Percentiles rank a stretch among this genome's conserved stretches.
These are phyloP conservation scores for Sander vitreus DNA, from an alignment of 2,113 vertebrate species.

Conservation along the genomic window DNA sequence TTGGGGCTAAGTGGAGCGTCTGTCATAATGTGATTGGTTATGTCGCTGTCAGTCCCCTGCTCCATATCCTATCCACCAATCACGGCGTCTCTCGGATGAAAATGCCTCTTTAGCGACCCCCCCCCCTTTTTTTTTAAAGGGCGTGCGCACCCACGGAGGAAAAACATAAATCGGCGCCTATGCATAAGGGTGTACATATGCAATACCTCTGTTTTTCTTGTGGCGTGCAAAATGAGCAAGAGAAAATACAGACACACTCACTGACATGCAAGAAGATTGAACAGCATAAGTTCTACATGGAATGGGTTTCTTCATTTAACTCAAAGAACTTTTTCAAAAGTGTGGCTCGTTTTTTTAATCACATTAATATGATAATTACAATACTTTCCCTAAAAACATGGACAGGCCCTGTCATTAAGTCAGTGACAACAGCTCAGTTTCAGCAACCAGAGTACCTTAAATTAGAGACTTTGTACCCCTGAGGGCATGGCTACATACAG, in stretches of 20 bases:
- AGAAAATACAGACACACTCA: background rate
- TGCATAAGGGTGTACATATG: background rate
- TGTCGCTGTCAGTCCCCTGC: too few relatives aligned
- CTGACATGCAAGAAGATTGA: too few relatives aligned
- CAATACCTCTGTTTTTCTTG: background rate
- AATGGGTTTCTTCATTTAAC: too few relatives aligned
- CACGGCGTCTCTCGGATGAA: too few relatives aligned
- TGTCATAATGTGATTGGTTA: too few relatives aligned
- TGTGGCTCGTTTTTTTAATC: background rate
- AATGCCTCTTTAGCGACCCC: too few relatives aligned
- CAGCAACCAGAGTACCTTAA: background rate
- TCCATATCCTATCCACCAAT: too few relatives aligned
- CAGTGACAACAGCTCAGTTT: background rate
- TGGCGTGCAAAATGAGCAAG: background rate
- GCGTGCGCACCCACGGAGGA: too few relatives aligned
- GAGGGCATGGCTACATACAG: background rate
- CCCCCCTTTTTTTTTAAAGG: too few relatives aligned
- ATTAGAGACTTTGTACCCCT: background rate
- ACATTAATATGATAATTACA: background rate
- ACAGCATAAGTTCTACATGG: too few relatives aligned
- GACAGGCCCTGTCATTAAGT: background rate
- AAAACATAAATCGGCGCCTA: too few relatives aligned
- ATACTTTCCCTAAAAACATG: background rate
- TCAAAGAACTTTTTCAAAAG: background rate
- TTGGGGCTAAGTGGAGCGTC: too few relatives aligned